phyloP scores from a whole-genome alignment of 2,113 vertebrate species.

The Nettapus auritus region DNA sequence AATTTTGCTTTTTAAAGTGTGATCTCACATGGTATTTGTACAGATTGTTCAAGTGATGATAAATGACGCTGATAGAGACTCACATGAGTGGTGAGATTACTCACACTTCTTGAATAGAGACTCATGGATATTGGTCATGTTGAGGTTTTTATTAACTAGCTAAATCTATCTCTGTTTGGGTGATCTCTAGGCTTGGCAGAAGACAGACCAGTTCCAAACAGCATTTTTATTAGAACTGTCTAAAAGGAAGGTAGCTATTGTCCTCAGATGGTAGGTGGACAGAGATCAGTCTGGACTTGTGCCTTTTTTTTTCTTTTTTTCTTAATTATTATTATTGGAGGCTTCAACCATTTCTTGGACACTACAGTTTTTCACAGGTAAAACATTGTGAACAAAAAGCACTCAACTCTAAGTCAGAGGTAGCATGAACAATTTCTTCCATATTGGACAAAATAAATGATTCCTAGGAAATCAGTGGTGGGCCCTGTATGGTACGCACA shows the following conservation, averaged over 20 bases:
- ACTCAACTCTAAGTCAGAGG: not conserved
- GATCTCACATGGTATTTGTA: not conserved
- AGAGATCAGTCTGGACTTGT: not conserved
- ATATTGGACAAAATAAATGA: not conserved
- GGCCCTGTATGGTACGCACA: not conserved
- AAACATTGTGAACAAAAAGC: not conserved
- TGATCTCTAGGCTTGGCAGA: not conserved
- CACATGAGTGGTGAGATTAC: not conserved
- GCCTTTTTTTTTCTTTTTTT: not conserved
- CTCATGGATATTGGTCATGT: not conserved
- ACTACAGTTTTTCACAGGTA: not conserved
- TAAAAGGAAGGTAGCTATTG: not conserved
- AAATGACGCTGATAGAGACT: not conserved
- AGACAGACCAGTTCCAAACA: not conserved
- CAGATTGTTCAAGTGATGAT: rapidly evolving
- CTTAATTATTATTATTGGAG: not conserved
- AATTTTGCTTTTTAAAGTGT: not conserved
- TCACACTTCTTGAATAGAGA: not conserved
- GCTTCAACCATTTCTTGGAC: not conserved
- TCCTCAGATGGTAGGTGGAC: not conserved
- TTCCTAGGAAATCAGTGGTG: not conserved
- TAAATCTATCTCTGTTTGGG: not conserved
- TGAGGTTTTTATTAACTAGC: not conserved
- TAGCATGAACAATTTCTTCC: not conserved
- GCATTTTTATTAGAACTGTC: not conserved